Base-by-base conservation (phyloP, 2,113 vertebrate genomes). In the Cyanoderma ruficeps region DNA sequence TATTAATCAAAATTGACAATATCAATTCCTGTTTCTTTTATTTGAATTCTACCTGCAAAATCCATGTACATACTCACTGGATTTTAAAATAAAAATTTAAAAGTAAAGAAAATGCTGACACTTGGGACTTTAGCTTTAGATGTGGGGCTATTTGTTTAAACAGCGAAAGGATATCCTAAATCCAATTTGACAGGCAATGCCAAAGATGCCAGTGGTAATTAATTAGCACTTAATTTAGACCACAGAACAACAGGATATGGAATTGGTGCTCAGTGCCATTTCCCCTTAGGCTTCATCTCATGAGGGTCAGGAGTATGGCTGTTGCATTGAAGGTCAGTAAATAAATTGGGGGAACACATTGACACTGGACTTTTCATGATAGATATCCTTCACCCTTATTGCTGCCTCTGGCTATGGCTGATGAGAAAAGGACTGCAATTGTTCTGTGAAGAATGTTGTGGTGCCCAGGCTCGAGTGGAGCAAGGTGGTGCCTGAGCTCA, bases 121-220 rank as follows among this genome's bases (percentile, higher is more conserved):
- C 80, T 94, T 92, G 88, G 81, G 77, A 88, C 87, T 97, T 95
- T 92, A 94, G 88, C 90, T 74, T 89, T 94, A 94, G 82, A 93
- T 78, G 70, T 88, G 94, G 93, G 83, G 91, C 92, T 97, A 91
- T 98, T 98, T 98, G 97, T 98, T 98, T 98, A 97, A 98, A 91
- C 93, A 98, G 97, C 97, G 90, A 98, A 98, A 98, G 98, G 98
- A 98, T 98, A 98, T 97, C 97, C 98, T 98, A 99, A 99, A 99
- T 99, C 97, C 97, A 98, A 99, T 98, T 98, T 98, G 98, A 99
- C 99, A 99, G 97, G 98, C 98, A 98, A 98, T 97, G 98, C 98
- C 98, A 99, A 99, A 99, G 98, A 99, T 99, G 98, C 98, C 99
- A 99, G 98, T 98, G 98, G 98, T 99, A 99, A 99, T 99, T 99